Percentiles rank a stretch among this genome's conserved stretches.
Evolutionary conservation across 2,113 vertebrate species (phyloP).

Genomic region (Pandion haliaetus): DNA sequence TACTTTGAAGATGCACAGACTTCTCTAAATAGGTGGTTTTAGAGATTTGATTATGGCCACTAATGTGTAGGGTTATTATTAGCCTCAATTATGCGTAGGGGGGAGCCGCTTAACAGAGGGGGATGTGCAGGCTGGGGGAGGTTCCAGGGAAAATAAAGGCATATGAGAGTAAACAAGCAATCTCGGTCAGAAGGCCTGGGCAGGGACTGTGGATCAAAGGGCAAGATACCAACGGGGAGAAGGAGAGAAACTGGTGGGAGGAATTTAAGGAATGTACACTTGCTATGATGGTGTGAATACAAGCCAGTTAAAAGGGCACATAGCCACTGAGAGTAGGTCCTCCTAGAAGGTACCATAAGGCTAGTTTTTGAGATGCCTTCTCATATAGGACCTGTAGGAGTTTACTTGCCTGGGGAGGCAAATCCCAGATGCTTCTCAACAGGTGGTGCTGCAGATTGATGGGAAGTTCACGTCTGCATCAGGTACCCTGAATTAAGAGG

Average conservation of each 20-base stretch:
- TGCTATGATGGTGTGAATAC: neutral
- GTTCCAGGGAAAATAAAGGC: neutral
- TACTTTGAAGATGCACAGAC: neutral
- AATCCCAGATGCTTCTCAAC: neutral
- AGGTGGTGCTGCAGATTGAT: accelerated
- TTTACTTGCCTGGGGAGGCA: neutral
- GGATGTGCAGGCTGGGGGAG: neutral
- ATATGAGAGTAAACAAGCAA: neutral
- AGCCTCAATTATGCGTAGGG: neutral
- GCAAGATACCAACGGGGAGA: neutral
- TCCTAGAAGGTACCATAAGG: neutral
- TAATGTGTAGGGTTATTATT: neutral
- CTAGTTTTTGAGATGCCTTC: neutral
- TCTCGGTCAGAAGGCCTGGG: neutral
- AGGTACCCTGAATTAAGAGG: neutral
- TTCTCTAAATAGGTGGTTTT: neutral
- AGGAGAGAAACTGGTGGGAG: neutral
- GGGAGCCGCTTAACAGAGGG: neutral
- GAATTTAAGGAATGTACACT: neutral
- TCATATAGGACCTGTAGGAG: neutral
- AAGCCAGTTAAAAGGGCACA: neutral
- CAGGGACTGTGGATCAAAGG: neutral
- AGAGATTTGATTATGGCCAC: neutral
- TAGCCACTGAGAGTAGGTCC: neutral
- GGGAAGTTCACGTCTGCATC: neutral